Evolutionary conservation across 37 sponge, comb jelly and placozoan genomes (phyloP).

Genomic region (Mnemiopsis leidyi): DNA sequence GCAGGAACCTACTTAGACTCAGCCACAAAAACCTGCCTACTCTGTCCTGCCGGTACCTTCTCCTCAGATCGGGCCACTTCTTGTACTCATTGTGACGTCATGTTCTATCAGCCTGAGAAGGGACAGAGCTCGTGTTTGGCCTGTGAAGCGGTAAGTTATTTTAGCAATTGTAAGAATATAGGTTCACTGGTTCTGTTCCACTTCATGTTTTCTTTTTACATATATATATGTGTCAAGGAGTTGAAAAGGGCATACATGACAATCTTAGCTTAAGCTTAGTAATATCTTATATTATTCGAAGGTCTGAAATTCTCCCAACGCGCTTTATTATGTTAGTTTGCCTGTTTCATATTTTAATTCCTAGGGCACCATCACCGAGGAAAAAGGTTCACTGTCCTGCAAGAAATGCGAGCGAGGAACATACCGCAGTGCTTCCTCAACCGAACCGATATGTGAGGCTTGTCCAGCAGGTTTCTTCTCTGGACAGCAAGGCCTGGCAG

Average conservation of each 20-base stretch:
- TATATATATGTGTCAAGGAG: no score
- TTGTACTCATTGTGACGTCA: neutral
- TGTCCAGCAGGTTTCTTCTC: neutral
- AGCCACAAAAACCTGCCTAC: neutral
- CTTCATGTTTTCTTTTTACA: no score
- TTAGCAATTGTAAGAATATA: no score
- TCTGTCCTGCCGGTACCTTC: neutral
- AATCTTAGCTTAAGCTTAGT: no score
- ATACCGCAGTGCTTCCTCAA: neutral
- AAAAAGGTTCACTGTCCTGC: neutral
- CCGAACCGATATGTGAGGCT: neutral
- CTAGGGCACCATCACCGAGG: neutral
- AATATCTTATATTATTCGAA: no score
- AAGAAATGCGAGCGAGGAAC: neutral
- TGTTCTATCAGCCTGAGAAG: conserved; percentile 13
- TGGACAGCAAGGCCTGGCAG: neutral
- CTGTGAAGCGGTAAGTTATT: neutral
- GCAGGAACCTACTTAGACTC: neutral
- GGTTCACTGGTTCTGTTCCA: no score
- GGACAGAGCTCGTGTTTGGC: neutral
- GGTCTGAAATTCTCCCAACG: no score
- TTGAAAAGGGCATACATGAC: no score
- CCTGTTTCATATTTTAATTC: no score
- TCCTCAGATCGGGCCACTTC: neutral
- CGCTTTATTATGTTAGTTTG: no score